Percentiles rank a stretch among this genome's conserved stretches.
phyloP scores from a whole-genome alignment of 2,113 vertebrate genomes.

The Porphyrio hochstetteri region DNA sequence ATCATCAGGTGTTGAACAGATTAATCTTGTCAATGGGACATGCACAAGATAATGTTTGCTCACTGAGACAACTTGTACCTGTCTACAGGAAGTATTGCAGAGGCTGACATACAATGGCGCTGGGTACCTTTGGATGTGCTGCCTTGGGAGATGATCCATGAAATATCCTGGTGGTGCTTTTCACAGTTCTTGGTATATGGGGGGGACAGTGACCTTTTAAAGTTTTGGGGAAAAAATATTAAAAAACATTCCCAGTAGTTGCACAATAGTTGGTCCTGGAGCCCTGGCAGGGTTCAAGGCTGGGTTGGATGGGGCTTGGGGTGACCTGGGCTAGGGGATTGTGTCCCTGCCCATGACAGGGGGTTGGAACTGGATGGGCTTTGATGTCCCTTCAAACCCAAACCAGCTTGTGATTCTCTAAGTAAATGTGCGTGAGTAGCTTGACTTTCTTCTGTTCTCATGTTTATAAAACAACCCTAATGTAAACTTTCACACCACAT shows the following conservation, averaged over 20 bases:
- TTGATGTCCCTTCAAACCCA: too few relatives aligned
- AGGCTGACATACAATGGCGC: neutral
- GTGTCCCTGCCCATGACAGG: too few relatives aligned
- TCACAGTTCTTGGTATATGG: neutral
- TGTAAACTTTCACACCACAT: too few relatives aligned
- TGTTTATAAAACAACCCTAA: neutral
- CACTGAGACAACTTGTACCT: neutral
- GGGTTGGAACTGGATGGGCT: too few relatives aligned
- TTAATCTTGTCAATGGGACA: conserved; percentile 27
- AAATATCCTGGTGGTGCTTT: neutral
- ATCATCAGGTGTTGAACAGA: conserved; percentile 69
- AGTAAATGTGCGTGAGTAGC: accelerated
- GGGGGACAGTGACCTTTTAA: neutral
- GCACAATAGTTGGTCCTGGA: too few relatives aligned
- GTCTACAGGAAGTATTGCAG: neutral
- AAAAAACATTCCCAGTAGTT: neutral
- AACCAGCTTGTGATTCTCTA: too few relatives aligned
- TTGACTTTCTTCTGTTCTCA: neutral
- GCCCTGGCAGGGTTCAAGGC: too few relatives aligned
- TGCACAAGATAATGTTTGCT: neutral
- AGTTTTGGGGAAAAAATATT: neutral
- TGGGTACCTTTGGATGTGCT: neutral
- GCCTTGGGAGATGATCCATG: neutral
- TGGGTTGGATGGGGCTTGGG: too few relatives aligned
- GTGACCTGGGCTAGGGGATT: too few relatives aligned